Evolutionary conservation across 2,113 vertebrate species (phyloP).

Genomic region (Sinocyclocheilus anophthalmus): DNA sequence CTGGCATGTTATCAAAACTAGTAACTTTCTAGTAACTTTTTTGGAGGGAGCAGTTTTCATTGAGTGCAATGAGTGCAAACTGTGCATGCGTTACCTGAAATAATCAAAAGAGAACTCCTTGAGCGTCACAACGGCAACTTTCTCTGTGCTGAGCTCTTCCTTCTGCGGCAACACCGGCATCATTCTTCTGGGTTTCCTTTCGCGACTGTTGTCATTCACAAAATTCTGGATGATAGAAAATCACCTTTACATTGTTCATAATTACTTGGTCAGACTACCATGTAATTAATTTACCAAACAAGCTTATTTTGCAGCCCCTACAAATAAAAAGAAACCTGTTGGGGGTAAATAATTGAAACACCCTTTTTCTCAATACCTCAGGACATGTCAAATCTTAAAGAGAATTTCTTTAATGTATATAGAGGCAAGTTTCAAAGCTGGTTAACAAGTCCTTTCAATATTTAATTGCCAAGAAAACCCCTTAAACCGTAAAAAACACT

Average conservation of each 20-base stretch:
- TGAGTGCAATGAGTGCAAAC: neutral
- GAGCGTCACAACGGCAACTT: constrained; percentile 79
- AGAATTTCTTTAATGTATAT: too few relatives aligned
- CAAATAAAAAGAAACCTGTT: too few relatives aligned
- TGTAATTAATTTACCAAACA: neutral
- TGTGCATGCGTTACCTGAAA: constrained; percentile 81
- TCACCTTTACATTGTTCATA: neutral
- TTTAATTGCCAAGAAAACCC: neutral
- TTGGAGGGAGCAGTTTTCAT: neutral
- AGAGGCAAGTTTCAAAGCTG: too few relatives aligned
- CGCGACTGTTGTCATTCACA: constrained; percentile 80
- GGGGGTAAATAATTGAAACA: too few relatives aligned
- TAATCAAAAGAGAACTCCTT: constrained; percentile 88
- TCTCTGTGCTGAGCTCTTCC: constrained; percentile 61
- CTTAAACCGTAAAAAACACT: neutral
- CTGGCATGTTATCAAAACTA: neutral
- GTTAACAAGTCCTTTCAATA: neutral
- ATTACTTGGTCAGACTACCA: too few relatives aligned
- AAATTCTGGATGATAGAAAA: constrained; percentile 73
- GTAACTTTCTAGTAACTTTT: neutral
- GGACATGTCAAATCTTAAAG: too few relatives aligned
- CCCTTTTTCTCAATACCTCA: too few relatives aligned
- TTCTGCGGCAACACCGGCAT: neutral
- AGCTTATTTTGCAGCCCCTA: neutral
- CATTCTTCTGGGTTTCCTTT: constrained; percentile 64